Evolutionary conservation across 2,113 vertebrate genomes (phyloP).

Genomic region (Oxyruncus cristatus): DNA sequence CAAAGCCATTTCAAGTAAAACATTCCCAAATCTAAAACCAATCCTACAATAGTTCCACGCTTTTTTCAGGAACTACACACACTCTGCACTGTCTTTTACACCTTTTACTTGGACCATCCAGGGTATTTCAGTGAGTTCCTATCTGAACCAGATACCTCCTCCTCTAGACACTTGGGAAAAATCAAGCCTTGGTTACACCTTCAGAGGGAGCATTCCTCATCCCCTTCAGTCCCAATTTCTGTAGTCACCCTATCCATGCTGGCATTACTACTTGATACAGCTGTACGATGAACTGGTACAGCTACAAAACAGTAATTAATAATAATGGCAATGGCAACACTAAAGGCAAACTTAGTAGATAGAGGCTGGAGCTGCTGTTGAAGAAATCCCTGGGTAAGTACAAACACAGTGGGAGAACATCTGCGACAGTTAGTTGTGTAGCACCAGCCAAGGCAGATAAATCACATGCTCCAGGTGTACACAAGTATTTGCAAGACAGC

Average conservation of each 20-base stretch:
- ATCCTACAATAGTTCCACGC: neutral
- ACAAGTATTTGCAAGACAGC: neutral
- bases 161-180: neutral
- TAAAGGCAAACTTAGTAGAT: neutral
- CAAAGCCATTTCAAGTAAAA: neutral
- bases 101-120: neutral
- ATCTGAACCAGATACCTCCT: neutral
- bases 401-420: neutral
- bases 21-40: neutral
- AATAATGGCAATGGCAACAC: neutral
- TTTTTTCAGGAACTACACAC: neutral
- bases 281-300: neutral
- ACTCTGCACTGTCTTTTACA: neutral
- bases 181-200: neutral
- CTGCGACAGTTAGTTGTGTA: neutral
- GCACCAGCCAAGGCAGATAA: neutral
- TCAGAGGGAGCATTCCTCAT: neutral
- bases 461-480: neutral
- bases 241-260: neutral
- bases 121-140: neutral
- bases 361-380: neutral
- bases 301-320: neutral
- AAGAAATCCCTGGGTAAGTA: neutral
- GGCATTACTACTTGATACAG: neutral
- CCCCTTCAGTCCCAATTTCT: neutral